Base-by-base conservation (phyloP, 1,140 invertebrate genomes). In the Bradysia coprophila region DNA sequence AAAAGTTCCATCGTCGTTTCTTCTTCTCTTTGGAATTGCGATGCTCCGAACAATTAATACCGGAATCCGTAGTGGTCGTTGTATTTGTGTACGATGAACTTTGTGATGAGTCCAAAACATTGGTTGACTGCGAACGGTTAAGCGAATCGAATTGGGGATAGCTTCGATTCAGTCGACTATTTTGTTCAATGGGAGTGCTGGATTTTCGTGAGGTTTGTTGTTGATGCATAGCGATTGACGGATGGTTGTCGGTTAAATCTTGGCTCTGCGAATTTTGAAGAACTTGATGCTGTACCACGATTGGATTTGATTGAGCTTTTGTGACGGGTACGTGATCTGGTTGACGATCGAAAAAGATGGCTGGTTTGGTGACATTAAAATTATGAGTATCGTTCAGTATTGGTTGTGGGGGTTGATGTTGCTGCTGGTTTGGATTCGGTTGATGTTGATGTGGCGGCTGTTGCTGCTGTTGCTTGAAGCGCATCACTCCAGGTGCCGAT, bases 21-120 rank as follows among this genome's bases (percentile, higher is more conserved):
- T 74, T 75, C 46, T 73, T 74, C 45, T 74, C 72, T 43, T 67
- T 72, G n/a, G n/a, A n/a, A n/a, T n/a, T n/a, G n/a, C n/a, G n/a
- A n/a, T n/a, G n/a, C 2, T 18, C n/a, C 11, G n/a, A 10, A n/a
- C 18, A 18, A 3, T 24, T 41, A 11, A 33, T 42, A 23, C 20
- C 24, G 10, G 39, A 40, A 40, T 40, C 39, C 2, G 10, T 40
- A 4, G 24, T 23, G 22, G 39, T 20, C 15, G 36, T 38, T 38
- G n/a, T n/a, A 38, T 16, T 19, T 6, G 36, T 38, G 18, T 18
- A 38, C 15, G 36, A 18, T 38, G 36, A 38, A 38, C 18, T 38
- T 20, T 38, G 36, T 18, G 36, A 18, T 10, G 36, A 20, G 11
- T 38, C 36, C 3, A 38, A 18, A 6, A 38, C 15, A 38, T 38